Base-by-base conservation (phyloP, 2,888 invertebrate genomes). In the Scrobipalpa costella region DNA sequence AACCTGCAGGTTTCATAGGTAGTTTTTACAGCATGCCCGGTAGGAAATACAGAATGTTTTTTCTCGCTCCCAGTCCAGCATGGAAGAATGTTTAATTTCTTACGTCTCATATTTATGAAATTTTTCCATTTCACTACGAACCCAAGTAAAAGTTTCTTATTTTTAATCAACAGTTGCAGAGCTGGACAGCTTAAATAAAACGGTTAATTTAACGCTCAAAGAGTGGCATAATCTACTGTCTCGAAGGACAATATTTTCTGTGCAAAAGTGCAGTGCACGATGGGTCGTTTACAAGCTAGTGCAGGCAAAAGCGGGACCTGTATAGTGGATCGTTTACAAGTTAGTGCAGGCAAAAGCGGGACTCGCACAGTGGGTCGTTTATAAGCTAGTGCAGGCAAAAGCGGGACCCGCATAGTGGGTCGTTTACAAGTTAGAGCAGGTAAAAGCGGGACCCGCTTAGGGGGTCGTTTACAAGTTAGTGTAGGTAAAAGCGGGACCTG, bases 231-330 rank as follows among this genome's bases (percentile, higher is more conserved):
- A 44, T 44, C 44, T 15, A 44, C 44, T 44, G 44, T 44, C 44
- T 44, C 44, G 44, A 44, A 44, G 44, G 44, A 44, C 44, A 40
- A 40, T 40, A 44, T 44, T 44, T 44, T 66, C 67, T 64, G 62
- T 65, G 27, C 27, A 27, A 63, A 50, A 62, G 65, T 65, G 44
- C 44, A 44, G n/a, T 15, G n/a, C 15, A 44, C 44, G n/a, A 6
- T 44, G 44, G 44, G 2, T 44, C 44, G n/a, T 44, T 44, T 15
- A 44, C 44, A 44, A 44, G 15, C 44, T 44, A n/a, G n/a, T 1
- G 15, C n/a, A 15, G 15, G 15, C n/a, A 44, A 44, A 44, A 44
- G 15, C n/a, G 15, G 15, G 40, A 13, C 3, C 9, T 3, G 40
- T 3, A 27, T 5, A 27, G 27, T 27, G 27, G 27, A 3, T 40